Base-by-base conservation (phyloP, 2,888 invertebrate genomes). In the Proisotoma minuta region DNA sequence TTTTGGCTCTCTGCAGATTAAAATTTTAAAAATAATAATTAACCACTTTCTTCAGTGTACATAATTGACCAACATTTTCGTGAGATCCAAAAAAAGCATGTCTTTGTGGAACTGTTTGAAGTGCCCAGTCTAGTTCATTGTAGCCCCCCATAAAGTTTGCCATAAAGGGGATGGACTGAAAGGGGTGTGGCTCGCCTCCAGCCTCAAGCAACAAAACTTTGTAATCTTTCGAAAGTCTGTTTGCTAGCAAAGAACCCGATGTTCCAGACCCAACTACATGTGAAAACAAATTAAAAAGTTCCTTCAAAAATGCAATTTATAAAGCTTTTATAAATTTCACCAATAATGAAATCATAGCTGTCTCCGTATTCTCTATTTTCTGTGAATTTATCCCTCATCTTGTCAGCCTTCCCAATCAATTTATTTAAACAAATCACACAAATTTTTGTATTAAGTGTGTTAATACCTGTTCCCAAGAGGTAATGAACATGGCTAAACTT, bases 391-490 rank as follows among this genome's bases (percentile, higher is more conserved):
- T 66, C 66, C 51, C 51, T 57, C 28, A 62, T 53, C 24, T 58
- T 47, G 39, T 66, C 66, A 5, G 66, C 47, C 28, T 63, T 60
- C n/a, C n/a, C n/a, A n/a, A n/a, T n/a, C n/a, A n/a, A n/a, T n/a
- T n/a, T n/a, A n/a, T n/a, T n/a, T n/a, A n/a, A n/a, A n/a, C n/a
- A n/a, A n/a, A n/a, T n/a, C n/a, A n/a, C n/a, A n/a, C n/a, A n/a
- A n/a, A n/a, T n/a, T n/a, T n/a, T n/a, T n/a, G n/a, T n/a, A n/a
- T n/a, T n/a, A n/a, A n/a, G n/a, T n/a, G n/a, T n/a, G n/a, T n/a
- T n/a, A n/a, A n/a, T n/a, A n/a, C n/a, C n/a, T n/a, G n/a, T 54
- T 66, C 66, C 66, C 66, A 66, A 3, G 66, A 66, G 3, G 66
- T 29, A 3, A 66, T 52, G 18, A 61, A 63, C 60, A 57, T 59